Conservation (phyloP, 1,140 invertebrate species). For the Drosophila sp. region DNA sequence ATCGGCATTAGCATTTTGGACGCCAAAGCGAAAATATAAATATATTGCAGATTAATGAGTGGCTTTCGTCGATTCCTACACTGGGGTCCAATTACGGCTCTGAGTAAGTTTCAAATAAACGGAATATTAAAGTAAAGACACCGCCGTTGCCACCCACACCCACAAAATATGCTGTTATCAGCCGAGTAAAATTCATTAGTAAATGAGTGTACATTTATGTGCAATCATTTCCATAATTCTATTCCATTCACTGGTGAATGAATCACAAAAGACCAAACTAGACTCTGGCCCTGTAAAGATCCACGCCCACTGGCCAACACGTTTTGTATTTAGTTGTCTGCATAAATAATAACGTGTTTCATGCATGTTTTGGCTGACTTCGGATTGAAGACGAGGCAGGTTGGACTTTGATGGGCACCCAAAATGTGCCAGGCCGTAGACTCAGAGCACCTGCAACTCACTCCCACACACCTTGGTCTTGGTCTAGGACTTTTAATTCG, state of each 20-base stretch:
- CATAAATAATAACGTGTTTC: not conserved
- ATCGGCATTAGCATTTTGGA: conserved; percentile 43
- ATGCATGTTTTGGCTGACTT: not conserved
- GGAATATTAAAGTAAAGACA: not conserved
- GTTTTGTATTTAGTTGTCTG: no score
- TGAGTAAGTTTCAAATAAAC: conserved; percentile 85
- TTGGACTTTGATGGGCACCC: not conserved
- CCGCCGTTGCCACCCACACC: not conserved
- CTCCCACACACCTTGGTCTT: not conserved
- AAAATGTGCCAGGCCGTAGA: conserved; percentile 1
- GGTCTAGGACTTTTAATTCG: conserved; percentile 49
- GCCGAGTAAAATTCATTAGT: not conserved
- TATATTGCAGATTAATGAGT: conserved; percentile 59
- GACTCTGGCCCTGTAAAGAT: no score
- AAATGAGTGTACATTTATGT: not conserved
- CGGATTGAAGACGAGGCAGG: not conserved
- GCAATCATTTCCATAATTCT: not conserved
- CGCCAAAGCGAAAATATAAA: conserved; percentile 39
- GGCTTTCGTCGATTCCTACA: conserved; percentile 87
- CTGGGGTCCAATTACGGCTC: conserved; percentile 90
- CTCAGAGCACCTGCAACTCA: conserved; percentile 15
- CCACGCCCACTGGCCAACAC: no score
- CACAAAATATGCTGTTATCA: not conserved
- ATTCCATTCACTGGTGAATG: not conserved
- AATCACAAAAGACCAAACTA: not conserved